Evolutionary conservation across 1,140 invertebrate species (phyloP).

Genomic region (Mactra quadrangularis): DNA sequence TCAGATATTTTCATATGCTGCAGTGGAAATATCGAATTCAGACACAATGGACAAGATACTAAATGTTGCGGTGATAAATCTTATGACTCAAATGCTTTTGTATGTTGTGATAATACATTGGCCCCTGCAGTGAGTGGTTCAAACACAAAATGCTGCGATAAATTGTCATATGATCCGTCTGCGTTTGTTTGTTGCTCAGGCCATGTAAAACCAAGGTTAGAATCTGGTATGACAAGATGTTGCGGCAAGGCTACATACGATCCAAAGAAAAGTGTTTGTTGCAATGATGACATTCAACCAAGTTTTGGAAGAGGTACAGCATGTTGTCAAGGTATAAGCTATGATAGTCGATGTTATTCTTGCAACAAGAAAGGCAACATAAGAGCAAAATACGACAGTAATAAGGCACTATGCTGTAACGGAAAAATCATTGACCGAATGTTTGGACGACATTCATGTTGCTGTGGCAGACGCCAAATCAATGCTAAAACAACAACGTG

Average conservation of each 20-base stretch:
- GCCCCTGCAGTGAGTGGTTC: not conserved
- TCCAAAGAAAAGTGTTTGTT: constrained; percentile 1
- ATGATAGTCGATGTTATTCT: not conserved
- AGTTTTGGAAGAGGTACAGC: not conserved
- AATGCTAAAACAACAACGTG: constrained; percentile 1
- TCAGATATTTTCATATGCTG: not conserved
- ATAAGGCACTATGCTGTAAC: constrained; percentile 18
- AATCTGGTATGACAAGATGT: not conserved
- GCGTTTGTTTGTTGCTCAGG: not conserved
- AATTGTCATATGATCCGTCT: not conserved
- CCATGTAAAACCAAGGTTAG: not conserved
- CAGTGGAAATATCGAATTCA: not conserved
- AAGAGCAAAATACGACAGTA: not conserved
- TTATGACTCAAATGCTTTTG: not conserved
- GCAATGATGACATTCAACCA: constrained; percentile 8
- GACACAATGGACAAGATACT: not conserved
- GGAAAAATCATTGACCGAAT: constrained; percentile 1
- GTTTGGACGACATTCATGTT: constrained; percentile 23
- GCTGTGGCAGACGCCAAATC: not conserved
- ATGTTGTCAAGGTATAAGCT: not conserved
- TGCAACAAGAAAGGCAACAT: not conserved
- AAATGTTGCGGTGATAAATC: not conserved
- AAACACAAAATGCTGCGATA: constrained; percentile 1
- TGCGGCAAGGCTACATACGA: constrained; percentile 3
- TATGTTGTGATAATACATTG: constrained; percentile 4